Evolutionary conservation across 2,888 invertebrate genomes (phyloP).

Genomic region (Thera britannica): DNA sequence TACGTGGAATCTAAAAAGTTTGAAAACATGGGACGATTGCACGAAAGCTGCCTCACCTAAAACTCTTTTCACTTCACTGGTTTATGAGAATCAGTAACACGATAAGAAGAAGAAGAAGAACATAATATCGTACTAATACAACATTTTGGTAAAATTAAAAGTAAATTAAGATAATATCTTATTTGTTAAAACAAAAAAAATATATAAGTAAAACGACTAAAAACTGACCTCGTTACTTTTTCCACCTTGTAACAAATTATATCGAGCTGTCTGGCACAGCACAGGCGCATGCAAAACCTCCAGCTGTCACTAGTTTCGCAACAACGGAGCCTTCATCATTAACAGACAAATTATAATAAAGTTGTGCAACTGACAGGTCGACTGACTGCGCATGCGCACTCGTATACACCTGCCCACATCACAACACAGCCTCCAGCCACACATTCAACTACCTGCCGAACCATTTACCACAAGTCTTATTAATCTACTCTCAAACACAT

Average conservation of each 20-base stretch:
- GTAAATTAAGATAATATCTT: too few species aligned
- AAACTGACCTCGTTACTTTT: constrained; percentile 10
- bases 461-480: neutral
- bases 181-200: too few species aligned
- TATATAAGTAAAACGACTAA: too few species aligned
- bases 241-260: constrained; percentile 2
- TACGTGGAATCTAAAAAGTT: too few species aligned
- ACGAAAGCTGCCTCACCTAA: neutral
- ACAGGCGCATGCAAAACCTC: constrained; percentile 1
- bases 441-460: neutral
- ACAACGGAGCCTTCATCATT: constrained; percentile 9
- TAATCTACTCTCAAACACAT: neutral
- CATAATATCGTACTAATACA: too few species aligned
- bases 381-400: neutral
- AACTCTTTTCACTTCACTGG: too few species aligned
- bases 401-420: neutral
- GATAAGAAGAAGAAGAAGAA: too few species aligned
- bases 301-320: constrained; percentile 1
- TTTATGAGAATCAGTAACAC: too few species aligned
- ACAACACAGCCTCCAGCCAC: neutral
- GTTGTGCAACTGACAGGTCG: constrained; percentile 6
- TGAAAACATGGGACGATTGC: neutral
- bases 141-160: too few species aligned
- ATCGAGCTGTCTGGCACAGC: neutral
- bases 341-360: constrained; percentile 13